Conservation (phyloP, 2,113 vertebrate genomes). For the Setophaga kirtlandii region DNA sequence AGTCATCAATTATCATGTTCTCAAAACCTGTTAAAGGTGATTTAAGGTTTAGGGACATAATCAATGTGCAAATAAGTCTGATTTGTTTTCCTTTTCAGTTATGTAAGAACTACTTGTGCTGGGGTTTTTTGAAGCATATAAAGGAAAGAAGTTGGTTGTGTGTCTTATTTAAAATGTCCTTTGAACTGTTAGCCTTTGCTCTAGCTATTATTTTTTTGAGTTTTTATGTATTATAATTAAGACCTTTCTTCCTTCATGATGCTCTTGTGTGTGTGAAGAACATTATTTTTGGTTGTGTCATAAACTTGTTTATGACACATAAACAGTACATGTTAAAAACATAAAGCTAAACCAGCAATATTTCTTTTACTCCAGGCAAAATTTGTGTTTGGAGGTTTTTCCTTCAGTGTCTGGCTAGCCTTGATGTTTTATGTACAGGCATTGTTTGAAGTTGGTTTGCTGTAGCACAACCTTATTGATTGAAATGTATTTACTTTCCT, state of each 20-base stretch:
- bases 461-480: not conserved
- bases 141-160: not conserved
- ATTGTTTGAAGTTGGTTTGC: slow-evolving; percentile 20
- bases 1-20: not conserved
- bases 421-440: slow-evolving; percentile 10
- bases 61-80: not conserved
- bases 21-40: not conserved
- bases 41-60: not conserved
- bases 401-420: not conserved
- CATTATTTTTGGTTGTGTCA: not conserved
- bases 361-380: slow-evolving; percentile 2
- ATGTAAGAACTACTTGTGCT: not conserved
- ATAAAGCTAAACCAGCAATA: not conserved
- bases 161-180: not conserved
- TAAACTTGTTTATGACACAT: not conserved
- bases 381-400: not conserved
- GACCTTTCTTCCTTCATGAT: not conserved
- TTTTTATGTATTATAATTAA: not conserved
- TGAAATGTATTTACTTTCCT: slow-evolving; percentile 18
- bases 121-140: not conserved
- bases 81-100: not conserved
- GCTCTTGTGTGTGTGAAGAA: not conserved
- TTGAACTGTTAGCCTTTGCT: not conserved
- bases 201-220: not conserved
- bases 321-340: not conserved